A percentile compares a stretch with the other conserved stretches of the same genome.
phyloP scores from a whole-genome alignment of 2,113 vertebrate species.

The Grantiella picta region DNA sequence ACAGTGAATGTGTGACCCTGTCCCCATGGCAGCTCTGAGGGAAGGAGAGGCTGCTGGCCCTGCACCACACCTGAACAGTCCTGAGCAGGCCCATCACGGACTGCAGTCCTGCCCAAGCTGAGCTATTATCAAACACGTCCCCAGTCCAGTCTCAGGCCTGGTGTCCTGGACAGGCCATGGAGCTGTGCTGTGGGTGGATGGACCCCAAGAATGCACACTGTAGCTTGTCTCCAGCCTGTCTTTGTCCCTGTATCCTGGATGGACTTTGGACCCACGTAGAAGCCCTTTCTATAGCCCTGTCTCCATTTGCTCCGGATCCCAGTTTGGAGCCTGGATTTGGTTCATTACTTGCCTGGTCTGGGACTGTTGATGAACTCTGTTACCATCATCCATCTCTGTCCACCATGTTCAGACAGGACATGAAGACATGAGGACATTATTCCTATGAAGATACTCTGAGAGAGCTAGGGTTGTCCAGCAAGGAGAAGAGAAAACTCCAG shows the following conservation, averaged over 20 bases:
- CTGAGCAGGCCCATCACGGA: background rate
- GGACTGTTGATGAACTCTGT: background rate
- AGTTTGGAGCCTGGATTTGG: background rate
- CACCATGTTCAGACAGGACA: background rate
- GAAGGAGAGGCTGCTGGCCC: background rate
- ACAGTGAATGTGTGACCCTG: background rate
- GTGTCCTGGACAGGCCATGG: background rate
- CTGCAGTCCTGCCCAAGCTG: background rate
- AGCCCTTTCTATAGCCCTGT: background rate
- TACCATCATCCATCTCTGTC: background rate
- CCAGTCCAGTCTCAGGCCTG: background rate
- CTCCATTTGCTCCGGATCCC: background rate
- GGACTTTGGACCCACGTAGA: background rate
- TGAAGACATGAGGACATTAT: background rate
- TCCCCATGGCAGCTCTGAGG: background rate
- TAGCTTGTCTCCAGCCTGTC: background rate
- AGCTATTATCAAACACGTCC: background rate
- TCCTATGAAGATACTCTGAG: background rate
- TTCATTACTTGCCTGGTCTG: background rate
- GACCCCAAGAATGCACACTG: rapidly evolving
- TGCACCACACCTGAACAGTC: background rate
- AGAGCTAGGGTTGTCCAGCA: background rate
- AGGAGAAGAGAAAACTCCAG: background rate
- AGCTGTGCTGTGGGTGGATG: background rate
- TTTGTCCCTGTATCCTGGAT: background rate